A percentile compares a stretch with the other conserved stretches of the same genome.
Evolutionary conservation across 1,140 invertebrate species (phyloP).

Genomic region (Melanaphis sacchari): DNA sequence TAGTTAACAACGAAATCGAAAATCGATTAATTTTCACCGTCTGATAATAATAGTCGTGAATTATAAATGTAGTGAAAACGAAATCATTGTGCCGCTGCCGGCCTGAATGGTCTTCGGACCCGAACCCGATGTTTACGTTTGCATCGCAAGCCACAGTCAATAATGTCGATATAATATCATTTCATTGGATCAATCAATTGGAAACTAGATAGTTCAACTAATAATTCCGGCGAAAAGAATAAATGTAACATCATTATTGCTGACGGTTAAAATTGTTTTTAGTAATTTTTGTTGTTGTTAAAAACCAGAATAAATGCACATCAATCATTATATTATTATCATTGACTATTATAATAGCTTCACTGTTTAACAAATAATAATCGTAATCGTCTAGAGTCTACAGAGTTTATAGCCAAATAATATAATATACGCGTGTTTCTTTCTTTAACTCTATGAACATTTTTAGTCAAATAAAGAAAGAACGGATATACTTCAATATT

Average conservation of each 20-base stretch:
- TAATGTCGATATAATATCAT: not conserved
- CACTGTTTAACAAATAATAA: not conserved
- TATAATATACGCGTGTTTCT: not conserved
- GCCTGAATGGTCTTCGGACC: slow-evolving; percentile 14
- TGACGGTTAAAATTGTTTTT: not conserved
- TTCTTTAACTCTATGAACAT: not conserved
- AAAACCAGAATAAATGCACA: not conserved
- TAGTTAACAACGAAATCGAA: not conserved
- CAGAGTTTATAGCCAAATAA: not conserved
- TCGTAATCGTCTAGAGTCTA: not conserved
- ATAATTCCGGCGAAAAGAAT: not conserved
- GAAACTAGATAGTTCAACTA: not conserved
- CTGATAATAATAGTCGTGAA: not conserved
- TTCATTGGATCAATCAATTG: not conserved
- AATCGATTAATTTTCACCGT: slow-evolving; percentile 26
- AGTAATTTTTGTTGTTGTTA: not conserved
- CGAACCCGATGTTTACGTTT: slow-evolving; percentile 3
- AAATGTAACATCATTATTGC: not conserved
- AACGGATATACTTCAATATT: no score
- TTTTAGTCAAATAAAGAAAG: no score
- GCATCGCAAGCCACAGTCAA: not conserved
- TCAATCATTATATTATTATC: not conserved
- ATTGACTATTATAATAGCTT: not conserved
- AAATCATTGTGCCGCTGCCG: not conserved
- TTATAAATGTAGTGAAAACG: slow-evolving; percentile 29